Evolutionary conservation across 1,140 invertebrate genomes (phyloP).

Genomic region (Drosophila sturtevanti): DNA sequence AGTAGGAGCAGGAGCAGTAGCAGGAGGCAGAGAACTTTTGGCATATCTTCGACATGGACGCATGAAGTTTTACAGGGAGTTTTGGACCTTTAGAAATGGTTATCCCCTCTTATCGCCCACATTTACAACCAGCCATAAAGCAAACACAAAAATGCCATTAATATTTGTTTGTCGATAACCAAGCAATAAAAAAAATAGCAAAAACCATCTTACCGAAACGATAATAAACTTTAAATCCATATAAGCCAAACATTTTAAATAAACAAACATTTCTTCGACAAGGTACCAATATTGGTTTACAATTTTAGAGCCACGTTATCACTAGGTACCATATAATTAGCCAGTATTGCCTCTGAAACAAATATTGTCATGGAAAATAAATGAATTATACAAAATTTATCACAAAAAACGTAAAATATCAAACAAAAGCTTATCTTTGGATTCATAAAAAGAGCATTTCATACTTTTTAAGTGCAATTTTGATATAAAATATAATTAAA

Average conservation of each 20-base stretch:
- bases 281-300: neutral
- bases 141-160: slow-evolving; percentile 66
- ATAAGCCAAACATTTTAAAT: neutral
- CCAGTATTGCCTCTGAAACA: too few relatives aligned
- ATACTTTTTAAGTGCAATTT: too few relatives aligned
- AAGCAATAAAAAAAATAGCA: neutral
- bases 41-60: slow-evolving; percentile 54
- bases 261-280: neutral
- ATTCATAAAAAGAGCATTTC: too few relatives aligned
- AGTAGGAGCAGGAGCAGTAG: slow-evolving; percentile 23
- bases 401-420: too few relatives aligned
- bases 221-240: neutral
- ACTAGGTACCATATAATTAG: too few relatives aligned
- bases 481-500: too few relatives aligned
- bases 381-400: too few relatives aligned
- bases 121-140: slow-evolving; percentile 28
- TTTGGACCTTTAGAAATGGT: slow-evolving; percentile 1
- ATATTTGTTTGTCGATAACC: slow-evolving; percentile 32
- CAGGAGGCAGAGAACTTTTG: slow-evolving; percentile 21
- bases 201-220: neutral
- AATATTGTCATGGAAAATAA: too few relatives aligned
- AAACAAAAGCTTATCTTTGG: too few relatives aligned
- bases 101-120: slow-evolving; percentile 35
- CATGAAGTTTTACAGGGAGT: slow-evolving; percentile 38
- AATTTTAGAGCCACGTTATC: neutral